phyloP scores from a whole-genome alignment of 2,888 invertebrate genomes.

The Camponotus fellah region DNA sequence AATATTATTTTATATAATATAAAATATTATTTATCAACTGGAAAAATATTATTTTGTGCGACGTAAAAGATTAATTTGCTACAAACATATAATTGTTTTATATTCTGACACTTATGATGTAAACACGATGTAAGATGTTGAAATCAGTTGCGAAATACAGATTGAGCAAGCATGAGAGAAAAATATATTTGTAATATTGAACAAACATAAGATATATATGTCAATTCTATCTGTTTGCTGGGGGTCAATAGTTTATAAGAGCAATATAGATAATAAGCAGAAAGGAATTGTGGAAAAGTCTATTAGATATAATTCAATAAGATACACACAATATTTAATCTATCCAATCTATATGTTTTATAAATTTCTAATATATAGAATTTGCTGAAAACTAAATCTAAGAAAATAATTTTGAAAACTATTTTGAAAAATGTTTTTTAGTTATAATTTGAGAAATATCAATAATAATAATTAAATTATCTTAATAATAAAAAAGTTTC shows the following conservation, averaged over 20 bases:
- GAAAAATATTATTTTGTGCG: conserved; percentile 18
- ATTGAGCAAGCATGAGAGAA: conserved; percentile 66
- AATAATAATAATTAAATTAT: background rate
- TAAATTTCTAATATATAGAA: background rate
- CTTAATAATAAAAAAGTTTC: background rate
- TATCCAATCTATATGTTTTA: conserved; percentile 2
- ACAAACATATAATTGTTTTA: conserved; percentile 55
- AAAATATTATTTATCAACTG: conserved; percentile 26
- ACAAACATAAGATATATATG: conserved; percentile 59
- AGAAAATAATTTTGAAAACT: conserved; percentile 7
- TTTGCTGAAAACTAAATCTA: background rate
- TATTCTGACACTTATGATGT: conserved; percentile 39
- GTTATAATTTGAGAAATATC: background rate
- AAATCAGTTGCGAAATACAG: conserved; percentile 78
- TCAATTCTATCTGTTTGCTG: conserved; percentile 68
- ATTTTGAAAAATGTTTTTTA: background rate
- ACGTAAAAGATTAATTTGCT: conserved; percentile 40
- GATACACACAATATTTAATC: background rate
- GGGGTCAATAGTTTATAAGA: conserved; percentile 83
- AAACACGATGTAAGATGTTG: conserved; percentile 70
- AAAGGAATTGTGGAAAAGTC: conserved; percentile 78
- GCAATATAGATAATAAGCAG: conserved; percentile 75
- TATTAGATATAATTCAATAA: conserved; percentile 43
- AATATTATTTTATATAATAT: background rate
- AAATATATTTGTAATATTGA: conserved; percentile 62